phyloP scores from a whole-genome alignment of 1,140 invertebrate species.

The Drosophila leontia region DNA sequence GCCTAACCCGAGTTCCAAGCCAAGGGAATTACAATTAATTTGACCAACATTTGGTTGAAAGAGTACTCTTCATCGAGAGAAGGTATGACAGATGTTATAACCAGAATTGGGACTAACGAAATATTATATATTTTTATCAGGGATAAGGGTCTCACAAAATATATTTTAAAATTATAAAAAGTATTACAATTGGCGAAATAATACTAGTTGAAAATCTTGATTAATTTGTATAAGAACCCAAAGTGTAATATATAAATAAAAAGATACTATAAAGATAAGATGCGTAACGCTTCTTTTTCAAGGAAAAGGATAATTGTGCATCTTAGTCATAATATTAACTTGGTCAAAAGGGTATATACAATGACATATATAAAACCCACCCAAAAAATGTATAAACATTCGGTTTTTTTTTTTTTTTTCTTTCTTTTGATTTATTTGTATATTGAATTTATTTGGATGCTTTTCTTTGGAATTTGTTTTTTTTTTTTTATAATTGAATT shows the following conservation, averaged over 20 bases:
- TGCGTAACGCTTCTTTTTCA: background rate
- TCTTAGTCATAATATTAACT: no score
- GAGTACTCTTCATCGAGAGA: background rate
- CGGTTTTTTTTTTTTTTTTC: background rate
- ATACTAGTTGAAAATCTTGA: no score
- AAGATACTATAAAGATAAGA: background rate
- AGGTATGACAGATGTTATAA: background rate
- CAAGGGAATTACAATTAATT: constrained; percentile 46
- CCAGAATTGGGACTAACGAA: background rate
- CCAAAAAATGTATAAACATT: constrained; percentile 8
- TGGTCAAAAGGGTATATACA: background rate
- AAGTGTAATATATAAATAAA: no score
- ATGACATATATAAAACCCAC: background rate
- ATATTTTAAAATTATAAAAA: no score
- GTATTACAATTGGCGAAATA: no score
- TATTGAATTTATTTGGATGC: constrained; percentile 61
- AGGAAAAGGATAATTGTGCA: no score
- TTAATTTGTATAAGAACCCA: no score
- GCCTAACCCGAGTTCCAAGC: constrained; percentile 14
- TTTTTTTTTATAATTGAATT: constrained; percentile 73
- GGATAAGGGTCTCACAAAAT: no score
- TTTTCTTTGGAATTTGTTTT: constrained; percentile 41
- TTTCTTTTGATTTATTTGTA: constrained; percentile 64
- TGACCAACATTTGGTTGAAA: constrained; percentile 23
- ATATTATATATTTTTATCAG: background rate